Conservation (phyloP, 53 echinoderm and acorn worm species). For the Patiria pectinifera region DNA sequence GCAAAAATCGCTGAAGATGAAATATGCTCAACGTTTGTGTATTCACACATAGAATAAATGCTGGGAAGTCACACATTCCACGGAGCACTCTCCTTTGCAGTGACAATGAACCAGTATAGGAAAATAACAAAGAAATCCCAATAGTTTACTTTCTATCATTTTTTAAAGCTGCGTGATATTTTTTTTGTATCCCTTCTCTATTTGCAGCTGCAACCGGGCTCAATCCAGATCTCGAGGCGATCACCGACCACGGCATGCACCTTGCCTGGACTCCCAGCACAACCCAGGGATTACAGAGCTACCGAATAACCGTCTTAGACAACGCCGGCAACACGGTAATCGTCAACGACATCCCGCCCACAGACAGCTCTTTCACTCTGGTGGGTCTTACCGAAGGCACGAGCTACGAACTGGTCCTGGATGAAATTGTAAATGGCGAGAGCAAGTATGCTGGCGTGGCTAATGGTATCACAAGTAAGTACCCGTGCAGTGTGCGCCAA, state of each 20-base stretch:
- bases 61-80: no score
- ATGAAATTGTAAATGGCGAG: constrained; percentile 14
- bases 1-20: no score
- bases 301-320: constrained; percentile 12
- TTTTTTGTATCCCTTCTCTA: no score
- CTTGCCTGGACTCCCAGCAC: constrained; percentile 21
- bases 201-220: constrained; percentile 2
- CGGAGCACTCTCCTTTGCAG: no score
- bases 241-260: constrained; percentile 47
- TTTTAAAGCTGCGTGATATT: no score
- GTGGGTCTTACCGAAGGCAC: neutral
- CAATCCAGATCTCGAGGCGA: neutral
- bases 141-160: no score
- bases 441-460: neutral
- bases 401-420: constrained; percentile 12
- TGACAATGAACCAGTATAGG: no score
- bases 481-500: neutral
- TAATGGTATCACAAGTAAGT: constrained; percentile 14
- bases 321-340: neutral
- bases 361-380: constrained; percentile 13
- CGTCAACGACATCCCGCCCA: neutral
- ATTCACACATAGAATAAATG: no score
- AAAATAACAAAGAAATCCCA: no score
- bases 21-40: no score
- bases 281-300: constrained; percentile 5